Evolutionary conservation across 2,113 vertebrate species (phyloP).

Genomic region (Oncorhynchus keta): DNA sequence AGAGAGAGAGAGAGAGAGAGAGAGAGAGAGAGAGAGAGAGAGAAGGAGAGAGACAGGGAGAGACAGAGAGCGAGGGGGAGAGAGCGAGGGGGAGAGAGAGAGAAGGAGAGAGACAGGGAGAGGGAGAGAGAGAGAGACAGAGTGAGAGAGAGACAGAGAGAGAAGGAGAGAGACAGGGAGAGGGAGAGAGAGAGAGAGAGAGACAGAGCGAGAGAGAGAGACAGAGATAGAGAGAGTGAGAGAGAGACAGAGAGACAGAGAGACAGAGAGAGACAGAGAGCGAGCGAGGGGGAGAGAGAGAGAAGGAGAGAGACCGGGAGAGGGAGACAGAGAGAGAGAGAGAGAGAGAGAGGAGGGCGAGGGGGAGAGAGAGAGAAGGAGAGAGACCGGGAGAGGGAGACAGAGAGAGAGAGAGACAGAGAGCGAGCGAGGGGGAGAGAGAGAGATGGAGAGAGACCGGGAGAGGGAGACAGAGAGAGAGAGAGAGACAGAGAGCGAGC

Average conservation of each 20-base stretch:
- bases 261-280: neutral
- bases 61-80: neutral
- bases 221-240: too few species aligned
- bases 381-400: neutral
- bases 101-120: neutral
- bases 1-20: neutral
- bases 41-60: too few species aligned
- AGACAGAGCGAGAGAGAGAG: neutral
- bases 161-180: neutral
- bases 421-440: neutral
- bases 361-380: neutral
- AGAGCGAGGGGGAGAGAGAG: neutral
- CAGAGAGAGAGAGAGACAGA: neutral
- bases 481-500: neutral
- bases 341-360: neutral
- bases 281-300: neutral
- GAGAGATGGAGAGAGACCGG: neutral
- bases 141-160: constrained; percentile 15
- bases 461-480: neutral
- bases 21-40: neutral
- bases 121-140: constrained; percentile 22
- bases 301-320: neutral
- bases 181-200: neutral
- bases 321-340: neutral
- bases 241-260: neutral